Evolutionary conservation across 2,888 invertebrate genomes (phyloP).

Genomic region (Meghimatium bilineatum): DNA sequence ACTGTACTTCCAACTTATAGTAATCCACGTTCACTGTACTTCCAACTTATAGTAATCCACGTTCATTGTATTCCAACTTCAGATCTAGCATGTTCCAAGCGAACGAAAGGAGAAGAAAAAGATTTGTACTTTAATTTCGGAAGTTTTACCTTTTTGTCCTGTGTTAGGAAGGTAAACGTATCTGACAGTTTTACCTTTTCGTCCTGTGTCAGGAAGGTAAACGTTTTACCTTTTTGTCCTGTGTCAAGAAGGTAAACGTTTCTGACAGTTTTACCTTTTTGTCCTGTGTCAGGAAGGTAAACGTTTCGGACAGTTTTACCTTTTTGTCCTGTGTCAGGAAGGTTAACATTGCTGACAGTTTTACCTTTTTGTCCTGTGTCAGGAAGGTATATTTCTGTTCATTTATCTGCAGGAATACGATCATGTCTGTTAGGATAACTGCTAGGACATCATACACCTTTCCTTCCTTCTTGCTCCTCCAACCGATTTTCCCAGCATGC

Average conservation of each 20-base stretch:
- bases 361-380: constrained; percentile 93
- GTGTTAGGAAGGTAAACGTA: too few relatives aligned
- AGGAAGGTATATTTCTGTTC: constrained; percentile 91
- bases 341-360: constrained; percentile 55
- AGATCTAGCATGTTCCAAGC: too few relatives aligned
- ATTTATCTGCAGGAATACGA: constrained; percentile 93
- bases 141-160: too few relatives aligned
- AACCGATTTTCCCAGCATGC: constrained; percentile 89
- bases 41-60: too few relatives aligned
- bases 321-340: constrained; percentile 94
- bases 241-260: too few relatives aligned
- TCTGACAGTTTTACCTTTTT: constrained; percentile 85
- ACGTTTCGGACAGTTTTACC: constrained; percentile 85
- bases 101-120: too few relatives aligned
- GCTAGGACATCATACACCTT: constrained; percentile 88
- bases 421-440: constrained; percentile 92
- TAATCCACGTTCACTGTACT: too few relatives aligned
- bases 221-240: too few relatives aligned
- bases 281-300: constrained; percentile 89
- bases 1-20: too few relatives aligned
- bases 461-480: constrained; percentile 93
- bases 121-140: too few relatives aligned
- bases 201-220: constrained; percentile 89
- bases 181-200: constrained; percentile 85
- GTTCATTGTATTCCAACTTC: too few relatives aligned